phyloP scores from a whole-genome alignment of 2,797 vertebrate species.

The Anomalospiza imberbis region DNA sequence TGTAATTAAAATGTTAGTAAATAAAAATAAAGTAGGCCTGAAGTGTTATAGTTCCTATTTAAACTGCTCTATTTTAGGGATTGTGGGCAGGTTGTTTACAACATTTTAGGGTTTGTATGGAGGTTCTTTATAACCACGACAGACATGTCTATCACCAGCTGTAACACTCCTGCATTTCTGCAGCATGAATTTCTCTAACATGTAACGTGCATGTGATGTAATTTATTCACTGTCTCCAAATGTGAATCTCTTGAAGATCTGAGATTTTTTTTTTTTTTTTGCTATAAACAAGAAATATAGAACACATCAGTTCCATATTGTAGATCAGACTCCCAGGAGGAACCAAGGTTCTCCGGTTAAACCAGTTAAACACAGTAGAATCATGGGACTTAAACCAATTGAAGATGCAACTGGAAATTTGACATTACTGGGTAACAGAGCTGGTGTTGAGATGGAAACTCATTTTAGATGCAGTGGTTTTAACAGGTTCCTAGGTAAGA shows the following conservation, averaged over 20 bases:
- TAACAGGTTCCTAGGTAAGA: background rate
- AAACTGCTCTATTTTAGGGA: background rate
- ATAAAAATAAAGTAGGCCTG: background rate
- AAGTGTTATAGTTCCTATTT: background rate
- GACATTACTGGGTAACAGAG: background rate
- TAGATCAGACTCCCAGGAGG: background rate
- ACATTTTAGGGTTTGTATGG: background rate
- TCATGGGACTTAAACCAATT: background rate
- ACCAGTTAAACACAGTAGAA: background rate
- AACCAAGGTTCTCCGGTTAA: background rate
- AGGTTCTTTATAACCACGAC: background rate
- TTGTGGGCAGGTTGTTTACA: background rate
- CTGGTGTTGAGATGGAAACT: background rate
- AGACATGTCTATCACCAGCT: background rate
- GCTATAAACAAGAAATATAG: rapidly evolving
- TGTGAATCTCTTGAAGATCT: background rate
- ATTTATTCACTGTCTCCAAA: background rate
- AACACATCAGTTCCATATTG: background rate
- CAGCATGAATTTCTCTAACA: background rate
- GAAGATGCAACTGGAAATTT: background rate
- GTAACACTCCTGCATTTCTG: background rate
- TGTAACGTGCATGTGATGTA: background rate
- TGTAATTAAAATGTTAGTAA: background rate
- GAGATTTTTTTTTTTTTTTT: background rate
- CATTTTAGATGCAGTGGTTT: background rate